phyloP scores from a whole-genome alignment of 2,797 vertebrate species.

The Telmatherina bonti region DNA sequence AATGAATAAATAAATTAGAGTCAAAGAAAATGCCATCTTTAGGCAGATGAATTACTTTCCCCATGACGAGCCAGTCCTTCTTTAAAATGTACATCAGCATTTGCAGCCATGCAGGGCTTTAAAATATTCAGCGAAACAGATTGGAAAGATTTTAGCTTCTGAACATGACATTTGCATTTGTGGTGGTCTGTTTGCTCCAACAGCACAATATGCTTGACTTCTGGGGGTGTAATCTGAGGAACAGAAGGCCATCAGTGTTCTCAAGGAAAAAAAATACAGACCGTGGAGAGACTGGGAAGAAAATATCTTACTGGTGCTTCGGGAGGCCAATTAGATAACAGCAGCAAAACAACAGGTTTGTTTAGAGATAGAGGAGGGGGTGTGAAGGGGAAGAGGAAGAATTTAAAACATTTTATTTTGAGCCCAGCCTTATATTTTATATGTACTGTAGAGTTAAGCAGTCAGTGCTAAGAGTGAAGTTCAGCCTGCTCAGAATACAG shows the following conservation, averaged over 20 bases:
- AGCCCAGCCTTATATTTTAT: background rate
- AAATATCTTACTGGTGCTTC: slow-evolving; percentile 31
- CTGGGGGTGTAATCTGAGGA: slow-evolving; percentile 43
- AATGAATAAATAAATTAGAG: slow-evolving; percentile 47
- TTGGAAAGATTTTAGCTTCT: slow-evolving; percentile 23
- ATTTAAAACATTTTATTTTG: background rate
- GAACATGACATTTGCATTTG: slow-evolving; percentile 65
- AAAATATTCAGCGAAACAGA: slow-evolving; percentile 64
- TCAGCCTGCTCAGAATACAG: background rate
- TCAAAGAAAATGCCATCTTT: slow-evolving; percentile 43
- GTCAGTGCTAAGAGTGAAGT: slow-evolving; percentile 1
- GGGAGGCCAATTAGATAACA: slow-evolving; percentile 61
- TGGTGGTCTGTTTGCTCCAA: slow-evolving; percentile 48
- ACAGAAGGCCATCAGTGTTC: slow-evolving; percentile 43
- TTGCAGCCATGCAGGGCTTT: slow-evolving; percentile 21
- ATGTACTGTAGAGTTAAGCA: background rate
- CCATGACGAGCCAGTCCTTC: slow-evolving; percentile 25
- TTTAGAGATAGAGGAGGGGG: slow-evolving; percentile 8
- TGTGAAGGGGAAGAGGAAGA: background rate
- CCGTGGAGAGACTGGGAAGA: slow-evolving; percentile 32
- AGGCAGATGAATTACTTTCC: slow-evolving; percentile 43
- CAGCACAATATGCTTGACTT: slow-evolving; percentile 43
- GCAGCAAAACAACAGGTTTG: slow-evolving; percentile 30
- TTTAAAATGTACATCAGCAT: slow-evolving; percentile 39
- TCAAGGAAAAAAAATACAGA: slow-evolving; percentile 12